Base-by-base conservation (phyloP, 2,888 invertebrate genomes). In the Podabrus alpinus region DNA sequence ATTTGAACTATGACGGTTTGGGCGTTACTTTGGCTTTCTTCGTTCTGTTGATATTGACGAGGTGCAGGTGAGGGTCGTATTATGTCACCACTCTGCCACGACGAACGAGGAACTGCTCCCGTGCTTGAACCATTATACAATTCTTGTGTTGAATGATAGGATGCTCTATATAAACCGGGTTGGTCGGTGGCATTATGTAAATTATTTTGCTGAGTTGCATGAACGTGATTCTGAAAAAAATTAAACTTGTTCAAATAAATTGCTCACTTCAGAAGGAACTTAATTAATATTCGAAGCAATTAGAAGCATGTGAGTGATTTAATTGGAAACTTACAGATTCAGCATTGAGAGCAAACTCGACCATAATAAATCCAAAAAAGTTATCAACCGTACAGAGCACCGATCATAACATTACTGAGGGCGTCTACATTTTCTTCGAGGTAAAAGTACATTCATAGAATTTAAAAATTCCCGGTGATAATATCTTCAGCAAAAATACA, bases 1-100 rank as follows among this genome's bases (percentile, higher is more conserved):
- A 91, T 91, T 13, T 91, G 90, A 7, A 91, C 91, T 69, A 90
- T 88, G 61, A 90, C 89, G 45, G 88, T 86, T 0, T 88, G 87
- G 79, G 89, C 83, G 68, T 79, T 74, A 15, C 76, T 80, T n/a
- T 81, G 71, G 68, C 75, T 82, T 25, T 85, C 85, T 70, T 86
- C 85, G 13, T 79, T 78, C 17, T 81, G 76, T 71, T 77, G 85
- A 79, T 84, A 85, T 60, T 84, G 86, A 74, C 83, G 89, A 15
- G 77, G 88, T n/a, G 71, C 75, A n/a, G 74, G 77, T 13, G 72
- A 75, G 15, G 75, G 73, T 61, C 73, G 72, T 17, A 60, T 71
- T 19, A 75, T 68, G 66, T 77, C 76, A 59, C 69, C 73, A 59
- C 68, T 88, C 79, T 89, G 90, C 86, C 86, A 86, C 11, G 85